Evolutionary conservation across 2,113 vertebrate genomes (phyloP).

Genomic region (Catharus minimus): DNA sequence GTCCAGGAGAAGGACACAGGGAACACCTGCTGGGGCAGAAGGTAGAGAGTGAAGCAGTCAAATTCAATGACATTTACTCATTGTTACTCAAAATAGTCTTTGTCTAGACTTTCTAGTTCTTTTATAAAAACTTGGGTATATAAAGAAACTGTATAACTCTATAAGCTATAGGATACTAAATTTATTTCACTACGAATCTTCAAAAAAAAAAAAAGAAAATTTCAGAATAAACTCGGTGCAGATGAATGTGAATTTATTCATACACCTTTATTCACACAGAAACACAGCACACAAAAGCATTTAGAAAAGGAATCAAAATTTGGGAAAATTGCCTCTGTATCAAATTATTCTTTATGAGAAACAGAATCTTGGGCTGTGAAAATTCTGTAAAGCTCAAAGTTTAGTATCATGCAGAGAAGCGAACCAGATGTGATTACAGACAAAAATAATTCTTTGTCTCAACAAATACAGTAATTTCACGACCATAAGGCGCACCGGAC

Average conservation of each 20-base stretch:
- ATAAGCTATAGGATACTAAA: neutral
- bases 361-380: neutral
- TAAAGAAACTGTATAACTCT: neutral
- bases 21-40: neutral
- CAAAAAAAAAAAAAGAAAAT: neutral
- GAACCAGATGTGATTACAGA: neutral
- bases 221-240: neutral
- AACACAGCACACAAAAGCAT: neutral
- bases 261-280: accelerated
- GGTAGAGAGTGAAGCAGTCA: neutral
- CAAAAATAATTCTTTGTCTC: neutral
- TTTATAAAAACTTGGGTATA: neutral
- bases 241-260: neutral
- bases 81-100: neutral
- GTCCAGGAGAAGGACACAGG: neutral
- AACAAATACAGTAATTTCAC: neutral
- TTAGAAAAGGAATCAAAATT: neutral
- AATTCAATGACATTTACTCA: neutral
- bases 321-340: neutral
- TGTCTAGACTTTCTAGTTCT: neutral
- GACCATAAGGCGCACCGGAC: too few relatives aligned
- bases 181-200: neutral
- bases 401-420: neutral
- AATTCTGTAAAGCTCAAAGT: neutral
- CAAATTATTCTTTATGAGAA: neutral